Evolutionary conservation across 2,888 invertebrate species (phyloP).

Genomic region (Macaria liturata): DNA sequence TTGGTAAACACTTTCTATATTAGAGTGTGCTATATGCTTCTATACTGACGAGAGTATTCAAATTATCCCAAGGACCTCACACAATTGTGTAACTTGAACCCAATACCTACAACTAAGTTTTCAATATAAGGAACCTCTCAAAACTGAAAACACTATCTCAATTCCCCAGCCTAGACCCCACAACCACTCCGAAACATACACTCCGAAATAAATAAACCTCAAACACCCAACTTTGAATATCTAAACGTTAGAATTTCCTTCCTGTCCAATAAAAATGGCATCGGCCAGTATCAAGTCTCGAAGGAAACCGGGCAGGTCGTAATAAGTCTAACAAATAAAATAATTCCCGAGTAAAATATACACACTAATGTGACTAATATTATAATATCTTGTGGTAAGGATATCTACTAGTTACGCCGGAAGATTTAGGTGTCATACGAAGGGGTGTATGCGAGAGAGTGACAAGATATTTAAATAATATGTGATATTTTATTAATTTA

Average conservation of each 20-base stretch:
- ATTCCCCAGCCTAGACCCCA: constrained; percentile 22
- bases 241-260: constrained; percentile 80
- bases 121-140: not conserved
- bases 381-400: constrained; percentile 77
- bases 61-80: no score
- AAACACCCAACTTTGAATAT: constrained; percentile 69
- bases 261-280: constrained; percentile 79
- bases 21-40: no score
- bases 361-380: constrained; percentile 82
- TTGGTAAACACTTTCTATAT: no score
- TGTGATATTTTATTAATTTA: not conserved
- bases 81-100: no score
- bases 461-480: constrained; percentile 19
- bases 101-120: no score
- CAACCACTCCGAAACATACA: constrained; percentile 49
- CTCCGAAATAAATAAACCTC: constrained; percentile 60
- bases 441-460: constrained; percentile 44
- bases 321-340: constrained; percentile 80
- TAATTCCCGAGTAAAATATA: constrained; percentile 78
- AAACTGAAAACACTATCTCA: constrained; percentile 11
- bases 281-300: constrained; percentile 66
- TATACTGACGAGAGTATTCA: no score
- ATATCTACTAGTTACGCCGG: constrained; percentile 76
- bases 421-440: constrained; percentile 74
- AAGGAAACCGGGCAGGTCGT: constrained; percentile 72